Evolutionary conservation across 2,113 vertebrate genomes (phyloP), one percentile per base, ranked within the genome.

Genomic region (Axis porcinus): DNA sequence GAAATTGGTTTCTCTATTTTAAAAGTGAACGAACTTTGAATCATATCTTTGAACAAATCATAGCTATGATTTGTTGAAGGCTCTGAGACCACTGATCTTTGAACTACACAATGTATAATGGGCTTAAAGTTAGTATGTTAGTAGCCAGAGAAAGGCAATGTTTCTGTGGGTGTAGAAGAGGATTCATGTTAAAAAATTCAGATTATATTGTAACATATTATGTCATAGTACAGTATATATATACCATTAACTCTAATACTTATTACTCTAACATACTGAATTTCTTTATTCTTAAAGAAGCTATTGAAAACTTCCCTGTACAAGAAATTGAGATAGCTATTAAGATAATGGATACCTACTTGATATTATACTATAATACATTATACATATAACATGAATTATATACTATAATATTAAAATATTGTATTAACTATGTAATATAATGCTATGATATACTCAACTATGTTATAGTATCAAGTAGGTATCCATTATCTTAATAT

Each of bases 401-500:
- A 88, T 15, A 52, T 57, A 58, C 14, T 28, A 36, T 36, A 82
- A 70, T 54, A 64, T 79, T 87, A 52, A 62, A 45, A 76, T 86
- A 28, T 10, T 86, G 2, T n/a, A 52, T 62, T 60, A 86, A 89
- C 28, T 58, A 45, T 12, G 12, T 19, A 64, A 33, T 54, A 94
- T 43, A 70, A 76, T 30, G 25, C 74, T 88, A 67, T 28, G 54
- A 52, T 62, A 79, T n/a, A 25, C 82, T 83, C 47, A 21, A 45
- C 16, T 30, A 67, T 92, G 10, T 86, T 92, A 67, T 25, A 58
- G 10, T 64, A 84, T 87, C 6, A 94, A 92, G 33, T 87, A 94
- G 45, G 27, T 40, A 96, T 62, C 87, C 50, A 96, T 87, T 92
- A 64, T 70, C 30, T 94, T 96, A 89, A 50, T 70, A 85, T 70